Evolutionary conservation across 2,113 vertebrate species (phyloP), one percentile per base, ranked within the genome.

Genomic region (Formicarius rufipectus): DNA sequence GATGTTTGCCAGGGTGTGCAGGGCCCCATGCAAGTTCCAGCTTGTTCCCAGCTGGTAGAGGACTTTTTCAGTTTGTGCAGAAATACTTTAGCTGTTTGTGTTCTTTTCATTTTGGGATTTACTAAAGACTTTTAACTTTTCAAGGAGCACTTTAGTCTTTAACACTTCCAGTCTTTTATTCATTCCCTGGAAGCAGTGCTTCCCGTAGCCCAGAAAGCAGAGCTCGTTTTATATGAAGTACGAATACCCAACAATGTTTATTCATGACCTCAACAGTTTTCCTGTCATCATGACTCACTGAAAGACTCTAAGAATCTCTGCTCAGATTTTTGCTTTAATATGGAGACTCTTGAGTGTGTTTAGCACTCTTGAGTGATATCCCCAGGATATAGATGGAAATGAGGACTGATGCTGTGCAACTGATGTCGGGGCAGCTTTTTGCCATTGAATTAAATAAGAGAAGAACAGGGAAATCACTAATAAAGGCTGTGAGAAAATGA

Each of bases 1-100:
- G 66, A 58, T 42, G 6, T 86, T 97, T 97, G 95, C 95, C 73
- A 42, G 89, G 22, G 60, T 53, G 35, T 71, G 84, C 52, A 21
- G 84, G 87, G 92, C 91, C 80, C 69, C 45, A 3, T 79, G 73
- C 97, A 45, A 52, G 97, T 85, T 40, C 58, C 79, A 89, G 87
- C 98, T 87, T 47, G 96, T 59, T 97, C 81, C 56, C 60, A 11
- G 1, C 69, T 73, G 76, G 55, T 52, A 84, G 42, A 62, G 44
- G 52, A 96, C 87, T 35, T 91, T 67, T 69, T 52, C 22, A 9
- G 0, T 64, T 64, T 78, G 68, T 72, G 63, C 77, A 55, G 49
- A 63, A 64, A 15, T 31, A 7, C 71, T 62, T 35, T 2, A 60
- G 55, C 50, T 89, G 15, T 35, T 87, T 17, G 0, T 5, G 8